Evolutionary conservation across 2,888 invertebrate genomes (phyloP), one percentile per base, ranked within the genome.

Genomic region (Urechis unicinctus): DNA sequence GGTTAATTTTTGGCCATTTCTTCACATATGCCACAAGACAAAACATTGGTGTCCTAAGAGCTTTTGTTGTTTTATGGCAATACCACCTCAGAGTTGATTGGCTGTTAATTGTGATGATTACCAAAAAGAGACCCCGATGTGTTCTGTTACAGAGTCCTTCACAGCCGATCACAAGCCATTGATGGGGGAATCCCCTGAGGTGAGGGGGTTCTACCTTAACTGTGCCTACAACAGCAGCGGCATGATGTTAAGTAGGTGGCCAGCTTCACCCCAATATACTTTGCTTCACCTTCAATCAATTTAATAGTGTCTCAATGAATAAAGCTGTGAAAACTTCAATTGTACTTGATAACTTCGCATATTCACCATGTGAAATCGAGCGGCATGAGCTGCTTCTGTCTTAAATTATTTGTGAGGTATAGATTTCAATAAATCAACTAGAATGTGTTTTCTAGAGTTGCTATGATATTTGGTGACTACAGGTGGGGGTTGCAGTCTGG

Each of bases 151-250:
- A 68, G 92, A 94, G 75, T 88, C 89, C 1, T 94, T 93, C 73
- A 93, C 93, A 0, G 90, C 92, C 0, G 93, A 94, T 74, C 91
- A 92, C 72, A 91, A 86, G 67, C 91, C 93, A 0, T 72, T 93
- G 31, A 81, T 93, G 81, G 93, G 92, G 0, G 79, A 81, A 63
- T 74, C 78, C 56, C 75, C 78, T 2, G 66, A 68, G 21, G 66
- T 82, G 9, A 61, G 74, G 78, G 92, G 92, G 17, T 81, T 91
- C 28, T 92, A 85, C 74, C 88, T 92, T 73, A 88, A 87, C 61
- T 89, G 88, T 70, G 93, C 89, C 0, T 91, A 89, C 78, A 94
- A 93, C 74, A 91, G 91, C 1, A 86, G 89, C 0, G 93, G 93
- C 0, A 89, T 94, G 86, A 91, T 91, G 88, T 84, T 90, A 66